These are phyloP conservation scores for Idris sp. DNA, from an alignment of 1,140 invertebrate genomes.

Conservation along the genomic window DNA sequence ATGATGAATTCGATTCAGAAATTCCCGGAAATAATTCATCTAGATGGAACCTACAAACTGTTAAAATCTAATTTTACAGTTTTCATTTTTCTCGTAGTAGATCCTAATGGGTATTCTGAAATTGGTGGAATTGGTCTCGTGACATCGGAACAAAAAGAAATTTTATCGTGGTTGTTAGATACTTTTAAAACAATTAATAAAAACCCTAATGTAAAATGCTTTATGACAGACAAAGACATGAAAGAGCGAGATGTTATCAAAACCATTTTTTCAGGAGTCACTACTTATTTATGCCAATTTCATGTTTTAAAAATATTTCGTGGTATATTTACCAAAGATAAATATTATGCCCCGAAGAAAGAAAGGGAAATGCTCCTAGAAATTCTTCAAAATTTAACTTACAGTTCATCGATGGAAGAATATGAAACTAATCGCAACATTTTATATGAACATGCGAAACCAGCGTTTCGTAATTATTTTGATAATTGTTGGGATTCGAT, in stretches of 20 bases:
- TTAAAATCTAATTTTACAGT: too few relatives aligned
- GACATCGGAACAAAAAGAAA: background rate
- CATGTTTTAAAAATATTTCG: slow-evolving; percentile 2
- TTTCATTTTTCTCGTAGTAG: too few relatives aligned
- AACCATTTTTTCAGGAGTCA: slow-evolving; percentile 4
- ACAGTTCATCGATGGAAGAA: slow-evolving; percentile 7
- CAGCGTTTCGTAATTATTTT: slow-evolving; percentile 3
- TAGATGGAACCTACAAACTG: too few relatives aligned
- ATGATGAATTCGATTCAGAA: too few relatives aligned
- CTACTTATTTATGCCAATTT: slow-evolving; percentile 8
- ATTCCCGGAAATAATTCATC: too few relatives aligned
- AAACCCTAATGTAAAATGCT: slow-evolving; percentile 74
- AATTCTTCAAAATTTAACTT: slow-evolving; percentile 7
- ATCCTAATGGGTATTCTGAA: too few relatives aligned
- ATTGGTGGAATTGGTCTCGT: background rate
- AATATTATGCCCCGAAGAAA: background rate
- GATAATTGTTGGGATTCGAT: slow-evolving; percentile 1
- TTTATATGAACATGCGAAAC: background rate
- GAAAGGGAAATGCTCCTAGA: background rate
- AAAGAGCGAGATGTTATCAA: slow-evolving; percentile 13
- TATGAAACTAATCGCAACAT: background rate
- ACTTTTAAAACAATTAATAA: slow-evolving; percentile 82
- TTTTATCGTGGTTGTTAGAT: slow-evolving; percentile 84
- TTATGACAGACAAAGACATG: slow-evolving; percentile 20
- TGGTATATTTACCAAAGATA: slow-evolving; percentile 3